Evolutionary conservation across 2,797 vertebrate species (phyloP).

Genomic region (Enteromius argenteus): DNA sequence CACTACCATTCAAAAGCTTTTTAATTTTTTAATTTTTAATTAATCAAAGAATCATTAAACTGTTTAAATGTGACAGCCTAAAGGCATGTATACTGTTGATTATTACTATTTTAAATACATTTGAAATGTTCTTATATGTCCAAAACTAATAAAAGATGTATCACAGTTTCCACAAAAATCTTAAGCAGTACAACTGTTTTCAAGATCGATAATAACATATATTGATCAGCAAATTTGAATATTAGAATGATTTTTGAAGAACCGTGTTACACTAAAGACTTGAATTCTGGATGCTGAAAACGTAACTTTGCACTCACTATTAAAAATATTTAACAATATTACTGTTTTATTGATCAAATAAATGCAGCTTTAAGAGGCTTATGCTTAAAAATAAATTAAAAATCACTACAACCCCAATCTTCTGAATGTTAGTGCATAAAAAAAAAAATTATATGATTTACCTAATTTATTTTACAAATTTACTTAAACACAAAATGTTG

Average conservation of each 20-base stretch:
- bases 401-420: too few relatives aligned
- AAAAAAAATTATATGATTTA: not conserved
- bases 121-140: not conserved
- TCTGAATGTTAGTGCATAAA: not conserved
- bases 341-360: not conserved
- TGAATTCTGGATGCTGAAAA: not conserved
- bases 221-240: not conserved
- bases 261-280: not conserved
- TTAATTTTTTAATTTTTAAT: not conserved
- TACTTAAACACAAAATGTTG: not conserved
- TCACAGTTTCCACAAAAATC: not conserved
- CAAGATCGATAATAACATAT: not conserved
- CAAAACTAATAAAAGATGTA: not conserved
- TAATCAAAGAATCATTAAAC: not conserved
- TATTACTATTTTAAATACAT: not conserved
- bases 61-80: not conserved
- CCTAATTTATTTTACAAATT: not conserved
- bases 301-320: not conserved
- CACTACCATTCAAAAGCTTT: not conserved
- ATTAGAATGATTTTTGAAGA: not conserved
- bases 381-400: not conserved
- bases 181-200: not conserved
- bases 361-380: not conserved
- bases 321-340: not conserved
- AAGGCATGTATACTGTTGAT: not conserved